Percentiles rank a stretch among this genome's conserved stretches.
These are phyloP conservation scores for Piaya cayana DNA, from an alignment of 2,113 vertebrate genomes.

Conservation along the genomic window DNA sequence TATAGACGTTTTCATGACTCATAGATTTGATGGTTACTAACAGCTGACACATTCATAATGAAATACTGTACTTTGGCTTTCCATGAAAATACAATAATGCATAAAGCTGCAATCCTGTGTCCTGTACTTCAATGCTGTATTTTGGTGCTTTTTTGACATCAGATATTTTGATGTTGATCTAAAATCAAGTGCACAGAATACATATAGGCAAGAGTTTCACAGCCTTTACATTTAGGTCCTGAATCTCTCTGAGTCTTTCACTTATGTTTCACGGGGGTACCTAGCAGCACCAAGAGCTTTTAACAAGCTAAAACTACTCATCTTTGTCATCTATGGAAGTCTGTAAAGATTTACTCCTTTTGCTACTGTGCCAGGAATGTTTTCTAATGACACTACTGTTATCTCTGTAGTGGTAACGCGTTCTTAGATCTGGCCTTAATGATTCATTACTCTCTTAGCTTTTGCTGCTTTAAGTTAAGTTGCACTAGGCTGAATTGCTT, in stretches of 20 bases:
- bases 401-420: background rate
- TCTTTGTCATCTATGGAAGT: background rate
- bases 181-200: background rate
- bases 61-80: constrained; percentile 48
- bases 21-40: constrained; percentile 65
- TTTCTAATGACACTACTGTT: background rate
- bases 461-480: background rate
- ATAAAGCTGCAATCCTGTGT: background rate
- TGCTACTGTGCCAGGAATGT: background rate
- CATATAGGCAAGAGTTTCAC: background rate
- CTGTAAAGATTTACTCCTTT: background rate
- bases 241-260: background rate
- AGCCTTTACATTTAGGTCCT: background rate
- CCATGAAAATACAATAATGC: background rate
- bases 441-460: background rate
- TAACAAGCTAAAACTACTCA: background rate
- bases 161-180: constrained; percentile 3
- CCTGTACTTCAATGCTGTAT: background rate
- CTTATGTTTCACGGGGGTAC: background rate
- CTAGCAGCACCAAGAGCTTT: background rate
- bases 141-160: background rate
- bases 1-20: constrained; percentile 64
- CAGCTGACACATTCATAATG: constrained; percentile 66
- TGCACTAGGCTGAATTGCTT: background rate
- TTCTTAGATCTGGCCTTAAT: background rate